phyloP scores from a whole-genome alignment of 1,140 invertebrate species.

The Lucilia sericata region DNA sequence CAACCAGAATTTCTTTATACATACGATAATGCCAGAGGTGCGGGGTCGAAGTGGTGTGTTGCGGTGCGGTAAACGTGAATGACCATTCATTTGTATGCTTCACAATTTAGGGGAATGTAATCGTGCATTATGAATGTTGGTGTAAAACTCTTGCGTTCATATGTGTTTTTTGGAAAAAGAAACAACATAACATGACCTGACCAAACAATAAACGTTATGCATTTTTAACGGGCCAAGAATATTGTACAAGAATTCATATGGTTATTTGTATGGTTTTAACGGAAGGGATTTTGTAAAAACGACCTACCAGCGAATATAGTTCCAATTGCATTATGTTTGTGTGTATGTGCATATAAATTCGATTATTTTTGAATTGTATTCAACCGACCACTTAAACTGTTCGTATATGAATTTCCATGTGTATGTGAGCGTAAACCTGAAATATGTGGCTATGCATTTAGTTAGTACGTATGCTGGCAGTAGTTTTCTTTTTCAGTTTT shows the following conservation, averaged over 20 bases:
- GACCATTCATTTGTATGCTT: not conserved
- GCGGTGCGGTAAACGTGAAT: not conserved
- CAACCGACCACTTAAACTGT: not conserved
- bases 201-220: not conserved
- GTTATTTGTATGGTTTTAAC: not conserved
- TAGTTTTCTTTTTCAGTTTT: not conserved
- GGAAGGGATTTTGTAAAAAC: not conserved
- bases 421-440: not conserved
- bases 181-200: too few relatives aligned
- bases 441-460: not conserved
- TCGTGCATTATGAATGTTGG: not conserved
- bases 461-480: not conserved
- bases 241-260: not conserved
- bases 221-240: not conserved
- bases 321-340: not conserved
- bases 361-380: not conserved
- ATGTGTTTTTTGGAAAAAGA: too few relatives aligned
- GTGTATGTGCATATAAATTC: too few relatives aligned
- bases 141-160: not conserved
- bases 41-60: too few relatives aligned
- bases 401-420: not conserved
- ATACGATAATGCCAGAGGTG: not conserved
- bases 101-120: not conserved
- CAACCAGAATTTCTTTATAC: not conserved
- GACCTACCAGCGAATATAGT: not conserved